Percentiles rank a stretch among this genome's conserved stretches.
Conservation (phyloP, 2,888 invertebrate genomes). For the Chydorus sphaericus region DNA sequence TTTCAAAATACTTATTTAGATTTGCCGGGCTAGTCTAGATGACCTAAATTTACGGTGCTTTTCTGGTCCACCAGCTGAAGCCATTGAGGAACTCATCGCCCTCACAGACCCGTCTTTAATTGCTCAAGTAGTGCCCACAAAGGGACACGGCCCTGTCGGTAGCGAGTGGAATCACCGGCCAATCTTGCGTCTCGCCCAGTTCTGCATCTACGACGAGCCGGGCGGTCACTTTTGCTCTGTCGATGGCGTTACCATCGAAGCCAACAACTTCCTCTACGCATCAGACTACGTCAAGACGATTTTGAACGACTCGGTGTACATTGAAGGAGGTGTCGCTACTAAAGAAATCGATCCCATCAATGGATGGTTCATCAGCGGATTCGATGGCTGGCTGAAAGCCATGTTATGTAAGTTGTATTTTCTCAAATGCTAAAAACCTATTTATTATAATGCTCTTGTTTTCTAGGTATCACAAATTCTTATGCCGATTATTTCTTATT, state of each 20-base stretch:
- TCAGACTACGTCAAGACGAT: slow-evolving; percentile 69
- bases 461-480: slow-evolving; percentile 52
- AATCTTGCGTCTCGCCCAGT: slow-evolving; percentile 42
- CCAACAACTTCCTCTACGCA: slow-evolving; percentile 54
- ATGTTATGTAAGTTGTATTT: slow-evolving; percentile 35
- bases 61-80: slow-evolving; percentile 59
- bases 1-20: background rate
- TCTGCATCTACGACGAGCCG: slow-evolving; percentile 58
- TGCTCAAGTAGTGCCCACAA: slow-evolving; percentile 54
- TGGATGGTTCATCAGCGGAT: slow-evolving; percentile 70
- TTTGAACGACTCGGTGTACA: slow-evolving; percentile 51
- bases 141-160: slow-evolving; percentile 42
- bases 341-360: slow-evolving; percentile 68
- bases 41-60: slow-evolving; percentile 38
- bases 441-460: no score
- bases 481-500: slow-evolving; percentile 66
- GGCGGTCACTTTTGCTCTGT: slow-evolving; percentile 57
- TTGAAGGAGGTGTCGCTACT: slow-evolving; percentile 51
- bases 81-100: slow-evolving; percentile 59
- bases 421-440: no score
- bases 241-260: slow-evolving; percentile 62
- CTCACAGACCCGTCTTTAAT: slow-evolving; percentile 56
- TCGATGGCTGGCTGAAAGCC: slow-evolving; percentile 61
- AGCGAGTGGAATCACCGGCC: slow-evolving; percentile 41
- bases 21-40: slow-evolving; percentile 23